A percentile compares a stretch with the other conserved stretches of the same genome.
These are phyloP conservation scores for Stictonetta naevosa DNA, from an alignment of 2,113 vertebrate genomes.

Conservation along the genomic window DNA sequence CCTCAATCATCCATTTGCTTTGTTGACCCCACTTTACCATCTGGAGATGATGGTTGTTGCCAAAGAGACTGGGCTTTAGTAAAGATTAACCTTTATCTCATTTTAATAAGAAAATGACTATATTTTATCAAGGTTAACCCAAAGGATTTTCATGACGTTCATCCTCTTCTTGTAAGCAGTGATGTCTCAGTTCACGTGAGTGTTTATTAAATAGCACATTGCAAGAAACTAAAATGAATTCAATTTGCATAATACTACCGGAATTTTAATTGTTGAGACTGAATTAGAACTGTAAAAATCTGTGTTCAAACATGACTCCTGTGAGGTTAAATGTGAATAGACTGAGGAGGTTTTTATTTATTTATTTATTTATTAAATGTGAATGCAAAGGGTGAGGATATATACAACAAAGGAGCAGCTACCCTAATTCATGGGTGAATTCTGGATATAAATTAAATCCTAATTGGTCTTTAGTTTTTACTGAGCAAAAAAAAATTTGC, in stretches of 20 bases:
- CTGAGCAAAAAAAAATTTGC: background rate
- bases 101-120: background rate
- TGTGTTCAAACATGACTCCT: background rate
- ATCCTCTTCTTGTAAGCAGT: background rate
- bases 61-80: background rate
- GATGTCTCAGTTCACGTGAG: background rate
- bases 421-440: background rate
- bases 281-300: background rate
- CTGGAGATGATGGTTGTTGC: background rate
- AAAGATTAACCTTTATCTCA: background rate
- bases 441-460: background rate
- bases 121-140: background rate
- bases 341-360: background rate
- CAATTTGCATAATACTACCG: background rate
- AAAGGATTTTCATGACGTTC: background rate
- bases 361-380: background rate
- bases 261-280: slow-evolving; percentile 36
- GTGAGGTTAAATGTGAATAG: background rate
- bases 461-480: background rate
- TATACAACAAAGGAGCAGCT: background rate
- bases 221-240: slow-evolving; percentile 26
- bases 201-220: slow-evolving; percentile 13
- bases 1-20: background rate
- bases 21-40: background rate
- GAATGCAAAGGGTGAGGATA: background rate